Evolutionary conservation across 2,797 vertebrate species (phyloP).

Genomic region (Denticeps clupeoides): DNA sequence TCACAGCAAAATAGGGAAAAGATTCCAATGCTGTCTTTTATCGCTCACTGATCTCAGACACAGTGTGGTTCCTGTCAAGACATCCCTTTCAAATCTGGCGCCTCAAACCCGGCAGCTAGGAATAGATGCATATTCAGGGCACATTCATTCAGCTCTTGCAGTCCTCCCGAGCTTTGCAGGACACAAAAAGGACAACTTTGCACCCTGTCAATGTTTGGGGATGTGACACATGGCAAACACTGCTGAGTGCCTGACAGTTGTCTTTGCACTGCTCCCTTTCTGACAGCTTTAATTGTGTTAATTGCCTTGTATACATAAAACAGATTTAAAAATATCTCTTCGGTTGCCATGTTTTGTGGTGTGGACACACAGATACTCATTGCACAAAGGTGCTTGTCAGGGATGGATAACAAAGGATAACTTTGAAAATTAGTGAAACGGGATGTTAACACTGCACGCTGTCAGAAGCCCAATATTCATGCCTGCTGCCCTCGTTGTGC

Average conservation of each 20-base stretch:
- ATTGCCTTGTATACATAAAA: constrained; percentile 20
- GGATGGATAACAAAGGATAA: too few relatives aligned
- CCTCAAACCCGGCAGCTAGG: constrained; percentile 10
- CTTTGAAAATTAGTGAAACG: too few relatives aligned
- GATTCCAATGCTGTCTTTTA: constrained; percentile 8
- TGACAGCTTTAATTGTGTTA: constrained; percentile 30
- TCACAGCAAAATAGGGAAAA: constrained; percentile 3
- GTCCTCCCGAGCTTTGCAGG: constrained; percentile 18
- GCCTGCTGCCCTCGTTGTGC: too few relatives aligned
- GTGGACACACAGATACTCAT: not conserved
- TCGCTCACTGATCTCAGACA: constrained; percentile 16
- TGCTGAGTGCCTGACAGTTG: constrained; percentile 20
- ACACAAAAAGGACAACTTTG: constrained; percentile 27
- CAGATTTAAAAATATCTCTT: constrained; percentile 8
- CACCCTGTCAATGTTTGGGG: constrained; percentile 23
- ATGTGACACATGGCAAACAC: constrained; percentile 19
- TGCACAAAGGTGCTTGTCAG: too few relatives aligned
- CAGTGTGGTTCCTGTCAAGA: constrained; percentile 23
- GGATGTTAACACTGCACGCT: too few relatives aligned
- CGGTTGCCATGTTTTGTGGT: too few relatives aligned
- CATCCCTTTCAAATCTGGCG: constrained; percentile 2
- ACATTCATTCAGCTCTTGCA: constrained; percentile 7
- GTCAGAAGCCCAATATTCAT: too few relatives aligned
- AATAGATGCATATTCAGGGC: constrained; percentile 18
- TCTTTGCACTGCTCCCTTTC: constrained; percentile 9